Conservation (phyloP, 2,888 invertebrate genomes). For the Dendrolimus houi region DNA sequence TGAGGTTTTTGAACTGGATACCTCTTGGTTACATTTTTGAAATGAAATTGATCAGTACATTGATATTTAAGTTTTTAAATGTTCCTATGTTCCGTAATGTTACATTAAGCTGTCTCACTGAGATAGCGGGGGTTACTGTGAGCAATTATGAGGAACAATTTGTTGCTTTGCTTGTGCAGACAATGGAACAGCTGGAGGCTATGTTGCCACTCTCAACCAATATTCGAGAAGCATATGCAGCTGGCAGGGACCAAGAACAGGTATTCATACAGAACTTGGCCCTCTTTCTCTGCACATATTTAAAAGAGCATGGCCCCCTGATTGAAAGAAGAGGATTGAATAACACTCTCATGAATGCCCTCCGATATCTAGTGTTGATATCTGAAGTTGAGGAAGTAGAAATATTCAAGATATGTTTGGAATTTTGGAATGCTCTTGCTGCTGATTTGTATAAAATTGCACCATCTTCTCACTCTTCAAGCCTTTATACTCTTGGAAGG, state of each 20-base stretch:
- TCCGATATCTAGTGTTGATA: conserved; percentile 91
- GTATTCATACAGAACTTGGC: conserved; percentile 99
- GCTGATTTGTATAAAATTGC: conserved; percentile 94
- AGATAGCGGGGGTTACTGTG: conserved; percentile 95
- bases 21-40: conserved; percentile 99
- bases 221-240: conserved; percentile 94
- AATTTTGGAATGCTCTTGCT: conserved; percentile 97
- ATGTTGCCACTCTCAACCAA: conserved; percentile 95
- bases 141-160: conserved; percentile 96
- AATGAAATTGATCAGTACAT: conserved; percentile 95
- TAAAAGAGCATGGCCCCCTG: conserved; percentile 95
- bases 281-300: conserved; percentile 96
- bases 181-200: conserved; percentile 93
- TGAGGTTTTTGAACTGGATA: conserved; percentile 99
- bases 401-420: conserved; percentile 99
- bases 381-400: conserved; percentile 99
- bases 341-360: conserved; percentile 86
- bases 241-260: conserved; percentile 97
- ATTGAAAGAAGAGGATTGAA: conserved; percentile 89
- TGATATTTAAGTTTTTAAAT: conserved; percentile 97
- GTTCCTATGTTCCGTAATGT: conserved; percentile 99
- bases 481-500: conserved; percentile 53
- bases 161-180: conserved; percentile 90
- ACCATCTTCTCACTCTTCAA: conserved; percentile 78
- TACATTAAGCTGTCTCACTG: conserved; percentile 97